Evolutionary conservation across 2,888 invertebrate species (phyloP).

Genomic region (Chymomyza caudatula): DNA sequence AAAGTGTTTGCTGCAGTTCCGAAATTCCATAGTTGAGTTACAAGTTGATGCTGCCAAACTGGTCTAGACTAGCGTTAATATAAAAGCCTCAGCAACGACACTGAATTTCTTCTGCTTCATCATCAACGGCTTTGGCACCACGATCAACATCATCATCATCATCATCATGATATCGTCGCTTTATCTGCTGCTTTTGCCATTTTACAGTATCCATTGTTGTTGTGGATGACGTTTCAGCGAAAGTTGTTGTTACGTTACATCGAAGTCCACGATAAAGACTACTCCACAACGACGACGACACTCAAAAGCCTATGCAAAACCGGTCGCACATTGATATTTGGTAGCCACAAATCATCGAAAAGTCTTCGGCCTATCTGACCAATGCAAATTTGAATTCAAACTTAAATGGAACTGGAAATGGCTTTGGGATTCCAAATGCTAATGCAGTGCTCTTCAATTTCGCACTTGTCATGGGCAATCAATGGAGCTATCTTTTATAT

Average conservation of each 20-base stretch:
- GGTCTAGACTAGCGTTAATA: constrained; percentile 61
- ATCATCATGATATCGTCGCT: constrained; percentile 30
- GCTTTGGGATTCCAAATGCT: constrained; percentile 3
- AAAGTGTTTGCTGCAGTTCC: constrained; percentile 25
- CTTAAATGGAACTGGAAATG: constrained; percentile 15
- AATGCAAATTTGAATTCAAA: constrained; percentile 12
- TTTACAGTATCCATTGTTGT: constrained; percentile 27
- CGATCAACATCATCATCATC: constrained; percentile 5
- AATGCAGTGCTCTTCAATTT: background rate
- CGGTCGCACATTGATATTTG: constrained; percentile 71
- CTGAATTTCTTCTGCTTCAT: constrained; percentile 52
- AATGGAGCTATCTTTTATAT: background rate
- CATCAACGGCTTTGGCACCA: constrained; percentile 20
- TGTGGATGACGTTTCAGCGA: constrained; percentile 67
- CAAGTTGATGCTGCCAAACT: constrained; percentile 35
- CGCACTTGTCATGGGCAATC: background rate
- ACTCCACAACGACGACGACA: constrained; percentile 20
- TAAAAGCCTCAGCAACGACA: constrained; percentile 30
- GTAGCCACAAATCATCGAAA: constrained; percentile 53
- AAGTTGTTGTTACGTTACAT: constrained; percentile 68
- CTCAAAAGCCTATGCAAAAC: constrained; percentile 66
- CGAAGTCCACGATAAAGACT: constrained; percentile 8
- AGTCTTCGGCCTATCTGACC: background rate
- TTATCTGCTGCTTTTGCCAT: constrained; percentile 62
- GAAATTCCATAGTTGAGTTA: constrained; percentile 9